Evolutionary conservation across 2,113 vertebrate genomes (phyloP), one percentile per base, ranked within the genome.

Genomic region (Macrotus californicus): DNA sequence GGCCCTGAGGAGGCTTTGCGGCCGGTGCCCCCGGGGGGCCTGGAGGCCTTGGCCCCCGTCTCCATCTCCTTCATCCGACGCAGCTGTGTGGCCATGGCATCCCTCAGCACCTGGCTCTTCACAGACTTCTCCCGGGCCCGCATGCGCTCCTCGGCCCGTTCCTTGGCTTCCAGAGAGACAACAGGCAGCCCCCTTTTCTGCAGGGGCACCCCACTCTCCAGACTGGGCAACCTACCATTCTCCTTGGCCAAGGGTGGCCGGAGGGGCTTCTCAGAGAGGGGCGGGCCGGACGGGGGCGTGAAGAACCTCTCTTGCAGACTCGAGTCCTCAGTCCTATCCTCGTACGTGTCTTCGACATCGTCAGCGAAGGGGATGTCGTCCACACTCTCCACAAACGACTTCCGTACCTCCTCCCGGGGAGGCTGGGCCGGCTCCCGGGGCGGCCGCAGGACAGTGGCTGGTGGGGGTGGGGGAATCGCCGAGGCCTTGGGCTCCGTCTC

Each of bases 311-410:
- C 99, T 3, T 98, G 98, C 64, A 97, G 94, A 96, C 98, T 99
- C 0, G 98, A 98, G 89, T 99, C 99, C 66, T 99, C 99, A 0
- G 99, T 99, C 67, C 98, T 98, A 76, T 99, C 99, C 22, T 99
- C 99, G 0, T 99, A 99, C 0, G 98, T 98, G 91, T 99, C 99
- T 54, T 99, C 99, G 46, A 99, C 99, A 0, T 99, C 99, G 0
- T 99, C 99, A 0, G 99, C 99, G 82, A 99, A 99, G 0, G 99
- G 99, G 94, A 99, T 99, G 97, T 99, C 99, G 13, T 99, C 99
- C 81, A 99, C 99, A 0, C 99, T 99, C 98, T 99, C 99, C 3
- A 99, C 99, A 11, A 99, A 99, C 0, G 99, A 99, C 94, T 99
- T 99, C 16, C 99, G 98, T 1, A 96, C 97, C 0, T 99, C 98